Percentiles rank a stretch among this genome's conserved stretches.
Conservation (phyloP, 2,888 invertebrate genomes). For the Hypolimnas misippus region DNA sequence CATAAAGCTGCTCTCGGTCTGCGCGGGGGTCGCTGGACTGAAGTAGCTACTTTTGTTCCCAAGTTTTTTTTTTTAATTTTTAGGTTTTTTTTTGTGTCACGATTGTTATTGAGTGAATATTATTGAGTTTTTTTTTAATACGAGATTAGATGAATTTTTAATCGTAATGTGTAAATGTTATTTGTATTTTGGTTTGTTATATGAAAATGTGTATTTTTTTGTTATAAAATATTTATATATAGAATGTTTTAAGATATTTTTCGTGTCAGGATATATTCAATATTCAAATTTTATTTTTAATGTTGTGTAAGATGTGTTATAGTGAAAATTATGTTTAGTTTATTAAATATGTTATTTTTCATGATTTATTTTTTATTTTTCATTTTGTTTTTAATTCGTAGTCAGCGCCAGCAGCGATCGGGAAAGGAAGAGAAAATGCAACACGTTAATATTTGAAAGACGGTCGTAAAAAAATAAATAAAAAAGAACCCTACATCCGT, state of each 20-base stretch:
- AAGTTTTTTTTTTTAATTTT: slow-evolving; percentile 18
- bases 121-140: not conserved
- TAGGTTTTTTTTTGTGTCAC: slow-evolving; percentile 14
- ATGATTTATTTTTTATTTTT: not conserved
- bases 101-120: not conserved
- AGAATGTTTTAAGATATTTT: too few relatives aligned
- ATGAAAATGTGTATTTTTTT: too few relatives aligned
- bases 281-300: not conserved
- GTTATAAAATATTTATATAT: too few relatives aligned
- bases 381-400: slow-evolving; percentile 11
- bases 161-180: too few relatives aligned
- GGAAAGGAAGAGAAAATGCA: slow-evolving; percentile 83
- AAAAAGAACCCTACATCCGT: slow-evolving; percentile 51
- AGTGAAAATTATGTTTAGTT: too few relatives aligned
- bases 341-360: not conserved
- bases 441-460: slow-evolving; percentile 69
- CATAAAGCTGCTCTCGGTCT: slow-evolving; percentile 68
- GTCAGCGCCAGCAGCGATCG: slow-evolving; percentile 59
- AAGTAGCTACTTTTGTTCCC: too few relatives aligned
- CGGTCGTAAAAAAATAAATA: slow-evolving; percentile 60
- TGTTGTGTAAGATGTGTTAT: not conserved
- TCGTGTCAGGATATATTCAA: too few relatives aligned
- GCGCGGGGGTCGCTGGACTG: slow-evolving; percentile 68
- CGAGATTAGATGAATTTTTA: too few relatives aligned
- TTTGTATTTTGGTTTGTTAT: too few relatives aligned